A percentile compares a stretch with the other conserved stretches of the same genome.
These are phyloP conservation scores for Andrena minutula DNA, from an alignment of 2,888 invertebrate genomes.

Conservation along the genomic window DNA sequence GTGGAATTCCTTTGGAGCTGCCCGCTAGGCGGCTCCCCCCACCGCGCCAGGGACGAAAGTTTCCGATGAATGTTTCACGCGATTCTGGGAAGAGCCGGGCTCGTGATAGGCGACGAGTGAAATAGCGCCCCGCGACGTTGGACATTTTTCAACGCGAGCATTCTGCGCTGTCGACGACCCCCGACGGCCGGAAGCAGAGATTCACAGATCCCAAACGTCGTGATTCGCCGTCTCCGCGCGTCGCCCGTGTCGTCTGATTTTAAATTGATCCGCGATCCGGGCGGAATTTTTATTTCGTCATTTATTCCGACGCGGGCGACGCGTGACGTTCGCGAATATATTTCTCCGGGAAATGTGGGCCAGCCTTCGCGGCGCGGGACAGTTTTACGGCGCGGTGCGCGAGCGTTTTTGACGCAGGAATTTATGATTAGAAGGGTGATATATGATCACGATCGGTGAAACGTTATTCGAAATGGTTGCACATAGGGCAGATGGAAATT, in stretches of 20 bases:
- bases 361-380: not conserved
- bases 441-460: constrained; percentile 6
- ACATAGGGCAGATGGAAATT: not conserved
- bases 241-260: constrained; percentile 5
- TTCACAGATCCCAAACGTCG: not conserved
- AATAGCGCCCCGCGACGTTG: constrained; percentile 46
- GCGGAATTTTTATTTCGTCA: constrained; percentile 3
- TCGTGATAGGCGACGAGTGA: constrained; percentile 43
- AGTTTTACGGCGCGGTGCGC: not conserved
- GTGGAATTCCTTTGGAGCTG: constrained; percentile 8
- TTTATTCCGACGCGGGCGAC: not conserved
- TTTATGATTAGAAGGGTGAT: constrained; percentile 15
- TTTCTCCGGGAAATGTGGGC: not conserved
- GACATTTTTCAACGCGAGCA: constrained; percentile 48
- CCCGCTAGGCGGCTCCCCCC: not conserved
- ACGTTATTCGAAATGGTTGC: constrained; percentile 5
- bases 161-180: constrained; percentile 15
- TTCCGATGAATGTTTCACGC: constrained; percentile 54
- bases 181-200: constrained; percentile 28
- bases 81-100: constrained; percentile 43
- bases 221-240: not conserved
- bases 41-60: constrained; percentile 18
- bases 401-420: not conserved
- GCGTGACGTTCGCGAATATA: not conserved
- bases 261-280: constrained; percentile 23